Evolutionary conservation across 2,113 vertebrate genomes (phyloP).

Genomic region (Cacatua alba): DNA sequence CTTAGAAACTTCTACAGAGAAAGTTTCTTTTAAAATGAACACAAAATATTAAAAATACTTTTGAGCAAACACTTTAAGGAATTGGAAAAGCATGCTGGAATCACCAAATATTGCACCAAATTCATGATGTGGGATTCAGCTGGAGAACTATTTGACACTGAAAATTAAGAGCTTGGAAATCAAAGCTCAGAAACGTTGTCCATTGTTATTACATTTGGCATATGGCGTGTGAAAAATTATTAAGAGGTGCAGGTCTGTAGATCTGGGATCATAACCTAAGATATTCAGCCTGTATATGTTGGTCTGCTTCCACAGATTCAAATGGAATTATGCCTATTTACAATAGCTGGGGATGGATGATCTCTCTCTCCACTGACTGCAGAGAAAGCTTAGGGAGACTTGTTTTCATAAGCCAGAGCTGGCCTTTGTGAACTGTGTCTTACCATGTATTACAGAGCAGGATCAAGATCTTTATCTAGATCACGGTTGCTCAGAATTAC

Average conservation of each 20-base stretch:
- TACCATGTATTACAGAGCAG: slow-evolving; percentile 17
- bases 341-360: neutral
- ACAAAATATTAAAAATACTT: neutral
- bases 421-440: slow-evolving; percentile 2
- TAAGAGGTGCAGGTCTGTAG: neutral
- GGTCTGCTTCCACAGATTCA: neutral
- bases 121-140: neutral
- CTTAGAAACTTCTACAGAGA: neutral
- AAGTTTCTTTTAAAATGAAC: neutral
- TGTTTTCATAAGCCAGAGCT: slow-evolving; percentile 17
- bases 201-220: neutral
- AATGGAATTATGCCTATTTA: neutral
- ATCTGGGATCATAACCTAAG: neutral
- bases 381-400: slow-evolving; percentile 19
- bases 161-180: neutral
- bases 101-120: neutral
- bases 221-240: neutral
- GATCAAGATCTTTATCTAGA: slow-evolving; percentile 40
- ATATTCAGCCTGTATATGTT: neutral
- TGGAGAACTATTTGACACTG: neutral
- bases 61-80: neutral
- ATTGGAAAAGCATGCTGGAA: neutral
- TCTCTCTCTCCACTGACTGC: neutral
- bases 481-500: neutral
- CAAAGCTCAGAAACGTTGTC: neutral